Evolutionary conservation across 2,888 invertebrate genomes (phyloP).

Genomic region (Ctenicera cuprea): DNA sequence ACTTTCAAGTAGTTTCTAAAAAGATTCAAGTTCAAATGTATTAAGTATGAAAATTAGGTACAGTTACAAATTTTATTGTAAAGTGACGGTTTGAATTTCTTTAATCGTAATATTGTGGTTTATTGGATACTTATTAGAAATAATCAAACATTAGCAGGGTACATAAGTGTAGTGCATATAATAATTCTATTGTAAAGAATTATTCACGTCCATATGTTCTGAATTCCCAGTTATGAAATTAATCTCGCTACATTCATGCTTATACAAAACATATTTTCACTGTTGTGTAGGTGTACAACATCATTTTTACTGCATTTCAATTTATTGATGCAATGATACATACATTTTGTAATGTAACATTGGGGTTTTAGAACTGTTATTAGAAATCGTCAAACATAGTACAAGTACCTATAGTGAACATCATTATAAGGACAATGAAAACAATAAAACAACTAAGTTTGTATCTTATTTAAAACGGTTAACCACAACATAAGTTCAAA

Average conservation of each 20-base stretch:
- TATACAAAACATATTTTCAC: background rate
- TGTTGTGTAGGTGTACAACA: background rate
- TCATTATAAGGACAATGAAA: too few species aligned
- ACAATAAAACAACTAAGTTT: constrained; percentile 1
- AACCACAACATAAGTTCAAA: constrained; percentile 19
- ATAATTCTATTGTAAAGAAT: constrained; percentile 62
- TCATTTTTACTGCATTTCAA: too few species aligned
- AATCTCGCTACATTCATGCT: background rate
- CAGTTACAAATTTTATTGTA: background rate
- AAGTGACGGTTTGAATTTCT: background rate
- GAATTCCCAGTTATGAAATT: constrained; percentile 62
- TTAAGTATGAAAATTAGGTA: background rate
- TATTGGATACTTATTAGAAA: constrained; percentile 31
- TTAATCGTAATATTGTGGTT: constrained; percentile 6
- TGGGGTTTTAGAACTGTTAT: too few species aligned
- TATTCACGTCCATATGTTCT: constrained; percentile 65
- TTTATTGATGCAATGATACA: too few species aligned
- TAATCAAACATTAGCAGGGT: constrained; percentile 68
- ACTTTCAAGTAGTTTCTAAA: constrained; percentile 41
- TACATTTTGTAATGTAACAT: too few species aligned
- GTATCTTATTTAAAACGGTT: constrained; percentile 9
- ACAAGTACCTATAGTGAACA: too few species aligned
- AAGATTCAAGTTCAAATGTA: constrained; percentile 2
- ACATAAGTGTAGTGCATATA: constrained; percentile 62
- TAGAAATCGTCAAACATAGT: too few species aligned